A percentile compares a stretch with the other conserved stretches of the same genome.
phyloP scores from a whole-genome alignment of 2,888 invertebrate genomes.

The Nomada ruficornis region DNA sequence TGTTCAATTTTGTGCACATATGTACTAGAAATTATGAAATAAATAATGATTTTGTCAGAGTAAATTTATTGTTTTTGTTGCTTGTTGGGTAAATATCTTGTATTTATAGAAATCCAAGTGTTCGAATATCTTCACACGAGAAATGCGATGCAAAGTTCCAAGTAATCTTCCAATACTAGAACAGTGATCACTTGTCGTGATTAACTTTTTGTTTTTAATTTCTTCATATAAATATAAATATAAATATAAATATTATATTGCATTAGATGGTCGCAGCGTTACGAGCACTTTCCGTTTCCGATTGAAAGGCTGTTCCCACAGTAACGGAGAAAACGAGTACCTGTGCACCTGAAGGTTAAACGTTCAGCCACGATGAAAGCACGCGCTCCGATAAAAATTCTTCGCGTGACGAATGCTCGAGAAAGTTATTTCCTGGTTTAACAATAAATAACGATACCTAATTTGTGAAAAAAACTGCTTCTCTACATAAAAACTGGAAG shows the following conservation, averaged over 20 bases:
- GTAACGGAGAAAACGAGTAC: slow-evolving; percentile 48
- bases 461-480: no score
- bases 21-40: no score
- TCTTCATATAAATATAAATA: background rate
- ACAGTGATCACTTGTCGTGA: no score
- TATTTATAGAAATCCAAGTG: no score
- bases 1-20: no score
- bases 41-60: no score
- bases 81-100: no score
- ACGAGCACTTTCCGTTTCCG: slow-evolving; percentile 43
- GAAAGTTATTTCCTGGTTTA: slow-evolving; percentile 50
- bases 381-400: slow-evolving; percentile 43
- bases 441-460: slow-evolving; percentile 49
- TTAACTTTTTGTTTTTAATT: background rate
- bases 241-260: background rate
- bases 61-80: no score
- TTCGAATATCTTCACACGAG: no score
- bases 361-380: slow-evolving; percentile 45
- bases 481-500: no score
- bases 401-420: slow-evolving; percentile 42
- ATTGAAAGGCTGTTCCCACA: slow-evolving; percentile 29
- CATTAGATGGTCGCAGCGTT: background rate
- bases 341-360: slow-evolving; percentile 53
- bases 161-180: no score
- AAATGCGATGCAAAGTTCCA: no score